Conservation (phyloP, 1,140 invertebrate species). For the Polyergus mexicanus region DNA sequence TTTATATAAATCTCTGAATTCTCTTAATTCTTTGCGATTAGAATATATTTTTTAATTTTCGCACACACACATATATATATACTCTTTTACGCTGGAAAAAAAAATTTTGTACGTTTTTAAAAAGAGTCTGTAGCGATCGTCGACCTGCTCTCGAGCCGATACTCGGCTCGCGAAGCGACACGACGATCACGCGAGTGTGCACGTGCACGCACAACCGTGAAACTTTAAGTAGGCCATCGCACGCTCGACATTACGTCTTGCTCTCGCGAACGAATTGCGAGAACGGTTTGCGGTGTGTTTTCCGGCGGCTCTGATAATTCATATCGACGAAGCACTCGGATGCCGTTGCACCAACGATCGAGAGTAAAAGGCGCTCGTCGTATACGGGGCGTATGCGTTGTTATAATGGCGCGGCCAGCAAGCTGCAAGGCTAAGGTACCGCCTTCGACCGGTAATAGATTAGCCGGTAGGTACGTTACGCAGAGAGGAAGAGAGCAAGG, state of each 20-base stretch:
- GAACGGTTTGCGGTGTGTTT: constrained; percentile 66
- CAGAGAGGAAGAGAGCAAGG: constrained; percentile 31
- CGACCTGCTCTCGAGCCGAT: constrained; percentile 25
- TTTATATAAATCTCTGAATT: background rate
- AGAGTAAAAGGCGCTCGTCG: constrained; percentile 75
- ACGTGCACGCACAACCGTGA: constrained; percentile 17
- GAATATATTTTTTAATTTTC: background rate
- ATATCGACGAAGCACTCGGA: constrained; percentile 19
- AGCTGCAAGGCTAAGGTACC: constrained; percentile 78
- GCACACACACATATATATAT: no score
- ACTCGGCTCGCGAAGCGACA: background rate
- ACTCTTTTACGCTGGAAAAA: no score
- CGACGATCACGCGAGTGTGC: constrained; percentile 13
- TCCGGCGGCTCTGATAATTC: constrained; percentile 42
- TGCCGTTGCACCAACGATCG: constrained; percentile 62
- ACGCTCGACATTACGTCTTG: constrained; percentile 44
- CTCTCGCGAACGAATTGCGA: constrained; percentile 44
- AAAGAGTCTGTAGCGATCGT: background rate
- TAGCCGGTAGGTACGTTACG: constrained; percentile 77
- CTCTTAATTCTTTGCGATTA: no score
- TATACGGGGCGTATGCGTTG: constrained; percentile 62
- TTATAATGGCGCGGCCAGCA: constrained; percentile 68
- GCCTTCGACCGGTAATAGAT: constrained; percentile 80
- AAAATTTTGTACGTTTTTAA: background rate
- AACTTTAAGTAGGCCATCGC: constrained; percentile 55